Evolutionary conservation across 35 echinoderm and acorn worm genomes (phyloP), one percentile per base, ranked within the genome.

Genomic region (Lytechinus variegatus): DNA sequence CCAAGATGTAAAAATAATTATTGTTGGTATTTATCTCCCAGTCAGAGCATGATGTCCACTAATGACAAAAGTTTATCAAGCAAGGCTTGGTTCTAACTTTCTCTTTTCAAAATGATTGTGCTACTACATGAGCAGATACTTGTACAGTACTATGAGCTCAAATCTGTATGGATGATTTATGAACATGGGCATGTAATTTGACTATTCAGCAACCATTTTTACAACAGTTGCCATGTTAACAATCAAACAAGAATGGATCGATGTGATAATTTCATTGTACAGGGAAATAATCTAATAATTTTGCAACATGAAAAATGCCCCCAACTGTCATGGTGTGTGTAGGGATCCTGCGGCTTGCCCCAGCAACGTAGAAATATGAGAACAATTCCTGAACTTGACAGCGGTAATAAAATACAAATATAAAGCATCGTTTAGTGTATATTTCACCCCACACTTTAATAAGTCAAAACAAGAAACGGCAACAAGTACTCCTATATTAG

Each of bases 291-390:
- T 24, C 66, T 24, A 19, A 79, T 16, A 16, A 79, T 79, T 60
- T 24, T n/a, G 66, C 66, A 79, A 79, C 66, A 79, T 79, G 66
- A 79, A 24, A 79, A 79, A 79, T 79, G n/a, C 66, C 66, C 66
- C 66, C 19, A 79, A 16, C 66, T 79, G 66, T n/a, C 14, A 71
- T 79, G 66, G 16, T 24, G 6, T 79, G 21, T 5, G 24, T 79
- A 24, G 6, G 14, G 21, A 79, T 79, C 19, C 19, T 79, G 66
- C 24, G 66, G 19, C 66, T 79, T 79, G 66, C 66, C 16, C 19
- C n/a, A 79, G 66, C 66, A 19, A 79, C n/a, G 66, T 5, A 79
- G 19, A 19, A 79, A 79, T 79, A 79, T 79, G 66, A 79, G 16
- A 79, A 79, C 66, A 79, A 79, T 79, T 79, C 14, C n/a, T 79